Base-by-base conservation (phyloP, 2,797 vertebrate species). In the Clarias fuscus region DNA sequence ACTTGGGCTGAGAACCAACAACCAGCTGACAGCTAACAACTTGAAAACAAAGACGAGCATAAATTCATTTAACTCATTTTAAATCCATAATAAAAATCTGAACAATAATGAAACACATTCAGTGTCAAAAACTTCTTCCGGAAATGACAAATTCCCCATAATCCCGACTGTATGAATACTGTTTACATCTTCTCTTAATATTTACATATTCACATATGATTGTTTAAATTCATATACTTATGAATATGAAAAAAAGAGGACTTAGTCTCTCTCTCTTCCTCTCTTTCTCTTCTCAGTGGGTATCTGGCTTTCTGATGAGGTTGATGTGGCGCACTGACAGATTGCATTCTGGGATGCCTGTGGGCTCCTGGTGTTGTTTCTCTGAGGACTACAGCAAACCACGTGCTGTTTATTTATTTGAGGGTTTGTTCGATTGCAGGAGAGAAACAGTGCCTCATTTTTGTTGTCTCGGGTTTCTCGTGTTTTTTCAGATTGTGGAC, bases 341-440 rank as follows among this genome's bases (percentile, higher is more conserved):
- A 90, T 85, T 86, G 84, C 90, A 85, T 82, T 88, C 87, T 90
- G 88, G 77, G 76, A 71, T 92, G 77, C 88, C 76, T 78, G 73
- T 85, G 27, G 86, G 91, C 90, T 88, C 89, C 91, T 91, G 92
- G 92, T 89, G 22, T 85, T 92, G 88, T 86, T 88, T 89, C 71
- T 86, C 83, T 92, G 72, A 67, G n/a, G 64, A 76, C 6, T 61
- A 59, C 24, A 3, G 27, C 64, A 59, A 59, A 40, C 62, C 76
- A 22, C 24, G 27, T 7, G 8, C 65, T 79, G 84, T 72, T 79
- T 71, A 22, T 58, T 77, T 77, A 58, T 80, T 43, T 53, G 20
- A 56, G 53, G 24, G 13, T 56, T 79, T 70, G 27, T 77, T 79
- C 56, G 5, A 11, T 70, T 85, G 65, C 75, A 78, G 11, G 18